These are phyloP conservation scores for Actenoides lindsayi DNA, from an alignment of 2,113 vertebrate genomes.

Conservation along the genomic window DNA sequence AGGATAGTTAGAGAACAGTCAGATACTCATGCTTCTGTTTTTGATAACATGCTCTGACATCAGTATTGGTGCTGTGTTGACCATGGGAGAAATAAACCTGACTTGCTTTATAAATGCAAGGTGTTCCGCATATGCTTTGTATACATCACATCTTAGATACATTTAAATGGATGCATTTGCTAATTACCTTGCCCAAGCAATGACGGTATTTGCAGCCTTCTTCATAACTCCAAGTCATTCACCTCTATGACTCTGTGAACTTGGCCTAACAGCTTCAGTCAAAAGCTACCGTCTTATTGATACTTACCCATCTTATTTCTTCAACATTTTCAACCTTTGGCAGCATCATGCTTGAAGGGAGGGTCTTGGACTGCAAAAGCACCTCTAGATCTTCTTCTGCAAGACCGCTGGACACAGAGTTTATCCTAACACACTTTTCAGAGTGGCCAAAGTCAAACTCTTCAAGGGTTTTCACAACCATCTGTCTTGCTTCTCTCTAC, in stretches of 20 bases:
- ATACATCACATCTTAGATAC: neutral
- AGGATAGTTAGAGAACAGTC: neutral
- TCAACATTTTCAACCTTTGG: constrained; percentile 90
- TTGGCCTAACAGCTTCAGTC: neutral
- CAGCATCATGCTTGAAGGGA: constrained; percentile 93
- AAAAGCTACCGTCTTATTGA: neutral
- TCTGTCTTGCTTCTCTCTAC: constrained; percentile 88
- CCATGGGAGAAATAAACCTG: neutral
- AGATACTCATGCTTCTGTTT: neutral
- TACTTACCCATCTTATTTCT: constrained; percentile 92
- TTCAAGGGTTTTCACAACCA: constrained; percentile 83
- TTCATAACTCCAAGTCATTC: neutral
- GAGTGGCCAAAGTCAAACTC: constrained; percentile 85
- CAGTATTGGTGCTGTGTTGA: neutral
- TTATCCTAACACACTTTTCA: constrained; percentile 94
- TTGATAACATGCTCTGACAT: neutral
- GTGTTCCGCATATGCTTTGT: neutral
- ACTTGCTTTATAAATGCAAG: neutral
- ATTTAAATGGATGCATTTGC: neutral
- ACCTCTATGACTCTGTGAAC: neutral
- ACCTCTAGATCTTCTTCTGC: constrained; percentile 87
- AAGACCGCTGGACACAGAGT: constrained; percentile 92
- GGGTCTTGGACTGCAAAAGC: constrained; percentile 81
- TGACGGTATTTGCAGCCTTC: neutral
- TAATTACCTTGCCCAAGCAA: neutral